Evolutionary conservation across 2,113 vertebrate genomes (phyloP), one percentile per base, ranked within the genome.

Genomic region (Varanus komodoensis): DNA sequence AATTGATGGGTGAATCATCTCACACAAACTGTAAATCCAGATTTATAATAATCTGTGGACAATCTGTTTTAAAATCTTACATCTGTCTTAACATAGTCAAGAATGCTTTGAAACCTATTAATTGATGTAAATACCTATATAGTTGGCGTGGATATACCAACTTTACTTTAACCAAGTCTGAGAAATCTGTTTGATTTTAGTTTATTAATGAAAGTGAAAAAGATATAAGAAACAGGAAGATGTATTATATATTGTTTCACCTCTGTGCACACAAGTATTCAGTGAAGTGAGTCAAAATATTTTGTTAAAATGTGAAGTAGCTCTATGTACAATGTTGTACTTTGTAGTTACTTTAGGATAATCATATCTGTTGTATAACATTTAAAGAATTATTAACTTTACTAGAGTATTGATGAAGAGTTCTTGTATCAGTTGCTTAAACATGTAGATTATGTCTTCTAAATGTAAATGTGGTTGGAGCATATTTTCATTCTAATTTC

Each of bases 381-480:
- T 87, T 87, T 50, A 87, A 77, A 64, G 78, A 3, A 4, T 1
- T 89, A 69, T 86, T 84, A 44, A 86, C 84, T 23, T 71, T 85
- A 0, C 61, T 89, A 77, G 83, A 88, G 73, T 32, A 1, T 79
- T 67, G 69, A 11, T 91, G n/a, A 84, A 92, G 29, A n/a, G 88
- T 54, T 64, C 14, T 89, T 82, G 8, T 29, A 27, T 74, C 92
- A 29, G 32, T 71, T 84, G 81, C 81, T 89, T 78, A 57, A 54
- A 15, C 34, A 8, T 87, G 50, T 86, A 48, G 89, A 50, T 23
- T 82, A 92, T n/a, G 88, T 90, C 25, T 90, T 84, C 89, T 52
- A 52, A 74, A 91, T 90, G 8, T 34, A 79, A 67, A 0, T 0
- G 12, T 68, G 92, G 12, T 38, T 57, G 87, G 25, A 38, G 77